Conservation (phyloP, 2,888 invertebrate species). For the Diarsia brunnea region DNA sequence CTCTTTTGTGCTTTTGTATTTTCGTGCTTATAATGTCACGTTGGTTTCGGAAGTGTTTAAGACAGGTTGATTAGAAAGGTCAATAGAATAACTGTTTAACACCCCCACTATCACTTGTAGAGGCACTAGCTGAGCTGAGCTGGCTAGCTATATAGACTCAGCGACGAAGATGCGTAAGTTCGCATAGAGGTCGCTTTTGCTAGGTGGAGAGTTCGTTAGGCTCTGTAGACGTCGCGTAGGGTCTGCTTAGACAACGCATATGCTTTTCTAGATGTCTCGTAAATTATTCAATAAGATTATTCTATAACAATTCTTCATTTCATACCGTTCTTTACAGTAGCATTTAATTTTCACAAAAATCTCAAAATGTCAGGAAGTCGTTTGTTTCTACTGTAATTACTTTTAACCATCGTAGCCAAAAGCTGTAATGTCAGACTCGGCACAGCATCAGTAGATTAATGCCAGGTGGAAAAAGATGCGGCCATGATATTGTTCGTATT, state of each 20-base stretch:
- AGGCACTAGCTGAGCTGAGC: too few species aligned
- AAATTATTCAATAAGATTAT: not conserved
- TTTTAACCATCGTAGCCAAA: not conserved
- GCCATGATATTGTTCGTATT: not conserved
- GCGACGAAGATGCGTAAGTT: not conserved
- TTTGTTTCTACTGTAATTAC: slow-evolving; percentile 7
- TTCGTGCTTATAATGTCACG: too few species aligned
- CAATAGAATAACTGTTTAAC: not conserved
- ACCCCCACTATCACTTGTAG: not conserved
- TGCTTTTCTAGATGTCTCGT: too few species aligned
- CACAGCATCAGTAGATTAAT: not conserved
- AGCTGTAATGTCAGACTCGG: not conserved
- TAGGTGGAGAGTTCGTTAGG: too few species aligned
- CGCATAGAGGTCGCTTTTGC: not conserved
- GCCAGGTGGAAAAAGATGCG: not conserved
- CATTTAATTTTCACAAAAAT: not conserved
- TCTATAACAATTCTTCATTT: not conserved
- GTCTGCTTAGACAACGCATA: not conserved
- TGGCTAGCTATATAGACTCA: too few species aligned
- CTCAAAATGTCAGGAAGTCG: not conserved
- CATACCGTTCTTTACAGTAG: not conserved
- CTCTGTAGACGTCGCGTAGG: too few species aligned
- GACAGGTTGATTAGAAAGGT: not conserved
- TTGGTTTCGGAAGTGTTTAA: not conserved
- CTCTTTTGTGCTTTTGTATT: too few species aligned